Conservation (phyloP, 2,888 invertebrate genomes). For the Craniophora ligustri region DNA sequence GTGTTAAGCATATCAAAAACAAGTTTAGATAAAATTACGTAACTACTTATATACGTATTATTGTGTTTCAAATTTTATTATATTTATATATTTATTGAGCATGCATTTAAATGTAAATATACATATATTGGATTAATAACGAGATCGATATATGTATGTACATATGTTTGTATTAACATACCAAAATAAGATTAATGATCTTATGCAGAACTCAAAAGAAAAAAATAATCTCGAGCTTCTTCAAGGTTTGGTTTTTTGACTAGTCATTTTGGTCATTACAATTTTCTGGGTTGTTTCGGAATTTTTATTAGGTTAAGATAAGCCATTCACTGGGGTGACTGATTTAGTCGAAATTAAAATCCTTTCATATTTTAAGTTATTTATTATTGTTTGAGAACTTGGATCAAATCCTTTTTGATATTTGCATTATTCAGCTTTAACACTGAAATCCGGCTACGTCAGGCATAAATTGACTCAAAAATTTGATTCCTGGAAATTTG, state of each 20-base stretch:
- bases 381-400: conserved; percentile 7
- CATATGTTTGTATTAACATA: neutral
- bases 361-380: conserved; percentile 28
- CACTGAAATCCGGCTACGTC: neutral
- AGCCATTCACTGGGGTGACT: conserved; percentile 56
- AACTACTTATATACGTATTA: too few species aligned
- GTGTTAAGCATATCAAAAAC: too few species aligned
- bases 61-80: too few species aligned
- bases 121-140: too few species aligned
- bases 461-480: too few species aligned
- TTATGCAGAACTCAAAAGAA: conserved; percentile 45
- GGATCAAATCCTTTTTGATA: conserved; percentile 17
- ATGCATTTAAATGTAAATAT: too few species aligned
- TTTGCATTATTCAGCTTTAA: conserved; percentile 30
- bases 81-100: too few species aligned
- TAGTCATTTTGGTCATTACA: conserved; percentile 80
- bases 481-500: too few species aligned
- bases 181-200: neutral
- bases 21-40: too few species aligned
- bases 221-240: conserved; percentile 28
- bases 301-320: conserved; percentile 79
- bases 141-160: too few species aligned
- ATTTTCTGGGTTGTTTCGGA: conserved; percentile 78
- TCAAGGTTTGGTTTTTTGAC: conserved; percentile 67
- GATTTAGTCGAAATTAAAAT: conserved; percentile 35